Percentiles rank a stretch among this genome's conserved stretches.
phyloP scores from a whole-genome alignment of 1,140 invertebrate genomes.

The Drosophila pectinifera region DNA sequence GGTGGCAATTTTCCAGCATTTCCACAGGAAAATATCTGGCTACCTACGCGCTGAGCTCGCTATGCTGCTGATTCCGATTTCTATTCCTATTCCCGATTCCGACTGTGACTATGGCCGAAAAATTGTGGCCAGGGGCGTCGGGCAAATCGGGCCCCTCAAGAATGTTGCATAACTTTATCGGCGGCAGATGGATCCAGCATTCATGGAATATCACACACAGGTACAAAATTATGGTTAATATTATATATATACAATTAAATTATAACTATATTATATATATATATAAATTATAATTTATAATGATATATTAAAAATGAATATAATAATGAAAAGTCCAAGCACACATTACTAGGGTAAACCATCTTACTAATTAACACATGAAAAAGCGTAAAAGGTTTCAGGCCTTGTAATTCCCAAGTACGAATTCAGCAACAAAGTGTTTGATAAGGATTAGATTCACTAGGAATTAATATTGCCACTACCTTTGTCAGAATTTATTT shows the following conservation, averaged over 20 bases:
- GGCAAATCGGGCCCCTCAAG: constrained; percentile 19
- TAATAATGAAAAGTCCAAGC: neutral
- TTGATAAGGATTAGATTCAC: too few species aligned
- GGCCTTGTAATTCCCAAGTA: too few species aligned
- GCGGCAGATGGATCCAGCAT: constrained; percentile 12
- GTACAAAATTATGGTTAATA: too few species aligned
- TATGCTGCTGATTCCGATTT: constrained; percentile 19
- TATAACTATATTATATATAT: too few species aligned
- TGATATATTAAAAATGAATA: too few species aligned
- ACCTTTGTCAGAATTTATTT: too few species aligned
- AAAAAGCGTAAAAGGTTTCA: too few species aligned
- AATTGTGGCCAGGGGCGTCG: constrained; percentile 39
- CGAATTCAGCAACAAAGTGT: too few species aligned
- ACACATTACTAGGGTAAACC: too few species aligned
- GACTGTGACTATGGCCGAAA: constrained; percentile 18
- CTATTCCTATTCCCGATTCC: constrained; percentile 11
- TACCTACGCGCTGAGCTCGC: constrained; percentile 61
- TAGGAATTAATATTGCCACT: too few species aligned
- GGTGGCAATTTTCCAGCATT: constrained; percentile 77
- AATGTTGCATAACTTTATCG: constrained; percentile 44
- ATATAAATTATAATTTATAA: neutral
- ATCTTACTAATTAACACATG: too few species aligned
- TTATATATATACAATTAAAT: too few species aligned
- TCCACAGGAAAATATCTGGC: constrained; percentile 74
- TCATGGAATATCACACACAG: neutral